A percentile compares a stretch with the other conserved stretches of the same genome.
Conservation (phyloP, 2,113 vertebrate genomes). For the Colistium nudipinnis region DNA sequence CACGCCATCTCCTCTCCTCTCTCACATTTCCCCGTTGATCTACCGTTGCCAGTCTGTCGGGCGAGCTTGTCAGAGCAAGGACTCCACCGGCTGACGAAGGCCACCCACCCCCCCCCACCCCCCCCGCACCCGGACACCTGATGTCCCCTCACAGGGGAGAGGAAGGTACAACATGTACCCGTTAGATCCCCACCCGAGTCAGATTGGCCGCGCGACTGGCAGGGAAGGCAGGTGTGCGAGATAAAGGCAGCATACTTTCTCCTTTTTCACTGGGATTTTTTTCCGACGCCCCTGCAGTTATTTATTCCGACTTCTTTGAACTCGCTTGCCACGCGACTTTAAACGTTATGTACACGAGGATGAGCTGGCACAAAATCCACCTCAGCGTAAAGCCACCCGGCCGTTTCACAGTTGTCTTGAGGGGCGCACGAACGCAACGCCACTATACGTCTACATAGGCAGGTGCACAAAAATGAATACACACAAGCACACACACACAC, state of each 20-base stretch:
- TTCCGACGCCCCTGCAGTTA: neutral
- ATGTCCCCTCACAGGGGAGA: slow-evolving; percentile 50
- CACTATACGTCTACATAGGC: too few relatives aligned
- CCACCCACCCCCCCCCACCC: too few relatives aligned
- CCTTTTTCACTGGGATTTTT: neutral
- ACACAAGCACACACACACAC: too few relatives aligned
- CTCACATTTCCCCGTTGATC: slow-evolving; percentile 59
- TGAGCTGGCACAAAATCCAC: slow-evolving; percentile 13
- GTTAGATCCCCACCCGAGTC: slow-evolving; percentile 15
- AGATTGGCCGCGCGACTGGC: neutral
- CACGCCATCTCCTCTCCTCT: slow-evolving; percentile 29
- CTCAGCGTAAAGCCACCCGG: slow-evolving; percentile 15
- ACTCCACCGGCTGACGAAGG: slow-evolving; percentile 49
- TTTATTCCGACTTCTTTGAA: neutral
- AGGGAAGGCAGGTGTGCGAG: neutral
- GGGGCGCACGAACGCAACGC: too few relatives aligned
- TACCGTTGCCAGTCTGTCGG: slow-evolving; percentile 48
- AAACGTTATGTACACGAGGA: neutral
- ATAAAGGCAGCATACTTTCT: neutral
- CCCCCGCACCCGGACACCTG: too few relatives aligned
- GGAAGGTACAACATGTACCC: slow-evolving; percentile 47
- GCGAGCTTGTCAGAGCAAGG: slow-evolving; percentile 63
- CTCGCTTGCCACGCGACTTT: slow-evolving; percentile 1
- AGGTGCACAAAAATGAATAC: too few relatives aligned
- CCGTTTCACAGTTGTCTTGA: too few relatives aligned